phyloP scores from a whole-genome alignment of 2,113 vertebrate genomes.

The Sminthopsis crassicaudata region DNA sequence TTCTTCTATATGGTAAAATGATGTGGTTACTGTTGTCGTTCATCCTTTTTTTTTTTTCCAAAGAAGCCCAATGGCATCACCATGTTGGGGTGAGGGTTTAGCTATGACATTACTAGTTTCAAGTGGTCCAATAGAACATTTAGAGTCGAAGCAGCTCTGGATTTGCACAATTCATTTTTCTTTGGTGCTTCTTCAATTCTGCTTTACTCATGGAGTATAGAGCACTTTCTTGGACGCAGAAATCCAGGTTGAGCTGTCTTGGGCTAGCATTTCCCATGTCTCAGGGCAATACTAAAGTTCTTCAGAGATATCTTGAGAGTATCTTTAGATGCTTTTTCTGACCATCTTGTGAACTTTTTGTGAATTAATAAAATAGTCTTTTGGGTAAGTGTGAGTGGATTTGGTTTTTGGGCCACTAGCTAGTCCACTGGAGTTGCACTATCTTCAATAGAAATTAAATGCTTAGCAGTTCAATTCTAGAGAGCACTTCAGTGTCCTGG shows the following conservation, averaged over 20 bases:
- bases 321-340: too few relatives aligned
- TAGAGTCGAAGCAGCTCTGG: neutral
- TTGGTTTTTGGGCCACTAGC: too few relatives aligned
- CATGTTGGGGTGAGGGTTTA: neutral
- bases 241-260: neutral
- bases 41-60: neutral
- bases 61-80: neutral
- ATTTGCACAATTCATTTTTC: neutral
- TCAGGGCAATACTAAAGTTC: neutral
- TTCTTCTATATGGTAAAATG: neutral
- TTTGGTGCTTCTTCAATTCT: neutral
- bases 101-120: neutral
- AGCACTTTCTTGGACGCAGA: too few relatives aligned
- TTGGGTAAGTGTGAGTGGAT: too few relatives aligned
- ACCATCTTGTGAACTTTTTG: too few relatives aligned
- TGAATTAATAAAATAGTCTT: too few relatives aligned
- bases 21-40: neutral
- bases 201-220: neutral
- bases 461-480: too few relatives aligned
- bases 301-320: too few relatives aligned
- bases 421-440: too few relatives aligned
- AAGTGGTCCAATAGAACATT: neutral
- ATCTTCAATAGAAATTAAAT: too few relatives aligned
- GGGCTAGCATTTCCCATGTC: neutral
- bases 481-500: too few relatives aligned